Evolutionary conservation across 2,113 vertebrate species (phyloP), one percentile per base, ranked within the genome.

Genomic region (Monarcha castaneiventris): DNA sequence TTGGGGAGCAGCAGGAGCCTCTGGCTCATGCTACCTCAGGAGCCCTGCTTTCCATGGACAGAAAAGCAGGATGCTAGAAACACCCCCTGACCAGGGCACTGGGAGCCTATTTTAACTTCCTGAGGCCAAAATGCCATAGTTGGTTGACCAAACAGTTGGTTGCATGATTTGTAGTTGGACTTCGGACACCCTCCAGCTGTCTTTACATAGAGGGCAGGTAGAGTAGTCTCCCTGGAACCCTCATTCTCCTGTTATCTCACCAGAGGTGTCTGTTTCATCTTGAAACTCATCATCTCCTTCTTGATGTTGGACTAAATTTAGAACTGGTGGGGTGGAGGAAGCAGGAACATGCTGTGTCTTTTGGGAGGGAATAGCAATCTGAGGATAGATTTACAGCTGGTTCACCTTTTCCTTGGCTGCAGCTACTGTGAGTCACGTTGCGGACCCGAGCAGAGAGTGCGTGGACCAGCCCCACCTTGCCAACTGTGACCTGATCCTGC

Each of bases 401-500:
- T 79, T 82, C 43, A 14, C 32, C 22, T 13, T 39, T 62, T 37
- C 16, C 58, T 91, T 95, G 58, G 43, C 94, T 96, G 95, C 93
- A 92, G 93, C 69, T 25, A 10, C 63, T 4, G 35, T 12, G 51
- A 95, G 82, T 46, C 85, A 30, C 0, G 11, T 55, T 6, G 68
- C 9, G 62, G 97, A 96, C 73, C 63, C 26, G 32, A 64, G 98
- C 9, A 95, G 96, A 3, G 98, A 98, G 20, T 99, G 99, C 3
- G 95, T 98, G 87, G 99, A 99, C 97, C 99, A 98, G 93, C 98
- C 99, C 0, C 98, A 99, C 30, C 97, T 99, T 2, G 99, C 99
- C 93, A 99, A 99, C 97, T 99, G 99, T 55, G 97, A 98, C 29
- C 97, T 99, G 95, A 99, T 99, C 37, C 96, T 99, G 56, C 98